phyloP scores from a whole-genome alignment of 2,797 vertebrate genomes.

The Octomys mimax region DNA sequence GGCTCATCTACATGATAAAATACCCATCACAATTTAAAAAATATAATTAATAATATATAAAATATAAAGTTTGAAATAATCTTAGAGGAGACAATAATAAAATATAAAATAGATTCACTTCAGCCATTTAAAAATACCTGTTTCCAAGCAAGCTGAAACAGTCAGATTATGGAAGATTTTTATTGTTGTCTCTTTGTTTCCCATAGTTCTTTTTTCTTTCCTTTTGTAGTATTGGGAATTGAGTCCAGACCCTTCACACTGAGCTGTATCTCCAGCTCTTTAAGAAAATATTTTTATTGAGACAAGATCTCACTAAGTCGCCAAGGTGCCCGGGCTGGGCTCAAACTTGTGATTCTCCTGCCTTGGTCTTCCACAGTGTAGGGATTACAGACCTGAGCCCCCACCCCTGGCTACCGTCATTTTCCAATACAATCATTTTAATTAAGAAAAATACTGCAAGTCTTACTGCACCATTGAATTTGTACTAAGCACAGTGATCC shows the following conservation, averaged over 20 bases:
- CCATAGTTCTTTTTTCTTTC: not conserved
- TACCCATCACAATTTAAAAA: slow-evolving; percentile 22
- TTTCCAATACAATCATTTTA: slow-evolving; percentile 44
- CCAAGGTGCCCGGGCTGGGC: not conserved
- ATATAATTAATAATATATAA: slow-evolving; percentile 35
- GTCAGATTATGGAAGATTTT: slow-evolving; percentile 25
- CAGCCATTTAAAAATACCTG: not conserved
- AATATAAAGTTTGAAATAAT: slow-evolving; percentile 35
- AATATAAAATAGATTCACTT: not conserved
- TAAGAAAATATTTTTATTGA: not conserved
- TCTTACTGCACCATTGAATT: slow-evolving; percentile 43
- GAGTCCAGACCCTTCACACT: not conserved
- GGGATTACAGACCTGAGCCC: not conserved
- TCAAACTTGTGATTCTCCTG: not conserved
- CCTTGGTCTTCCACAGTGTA: not conserved
- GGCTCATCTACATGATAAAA: slow-evolving; percentile 29
- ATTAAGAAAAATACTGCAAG: slow-evolving; percentile 37
- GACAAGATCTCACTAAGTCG: not conserved
- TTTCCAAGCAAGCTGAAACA: slow-evolving; percentile 37
- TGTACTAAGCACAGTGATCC: not conserved
- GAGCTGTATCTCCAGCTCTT: not conserved
- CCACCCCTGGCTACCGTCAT: not conserved
- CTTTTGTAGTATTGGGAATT: not conserved
- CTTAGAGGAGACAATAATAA: slow-evolving; percentile 8
- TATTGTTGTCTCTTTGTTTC: not conserved